These are phyloP conservation scores for Meliscaeva auricollis DNA, from an alignment of 2,888 invertebrate genomes.

Conservation along the genomic window DNA sequence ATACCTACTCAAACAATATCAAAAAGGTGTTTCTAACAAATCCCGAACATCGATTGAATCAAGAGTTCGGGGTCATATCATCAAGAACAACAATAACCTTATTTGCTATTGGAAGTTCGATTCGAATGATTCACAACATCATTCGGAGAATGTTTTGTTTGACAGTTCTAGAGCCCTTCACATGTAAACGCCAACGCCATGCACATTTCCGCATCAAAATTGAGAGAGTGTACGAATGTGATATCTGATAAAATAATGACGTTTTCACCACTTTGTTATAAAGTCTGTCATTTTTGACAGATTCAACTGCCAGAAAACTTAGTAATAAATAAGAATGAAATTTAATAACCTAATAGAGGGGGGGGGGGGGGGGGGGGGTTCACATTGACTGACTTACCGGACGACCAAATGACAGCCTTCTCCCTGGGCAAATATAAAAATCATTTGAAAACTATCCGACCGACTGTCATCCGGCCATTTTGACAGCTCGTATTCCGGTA, in stretches of 20 bases:
- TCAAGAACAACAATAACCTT: background rate
- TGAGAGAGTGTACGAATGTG: background rate
- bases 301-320: no score
- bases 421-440: no score
- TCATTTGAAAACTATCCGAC: no score
- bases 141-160: background rate
- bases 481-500: no score
- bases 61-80: slow-evolving; percentile 13
- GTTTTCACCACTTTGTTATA: background rate
- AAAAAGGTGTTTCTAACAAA: background rate
- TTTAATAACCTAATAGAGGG: no score
- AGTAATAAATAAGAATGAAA: no score
- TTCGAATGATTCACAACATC: background rate
- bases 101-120: background rate
- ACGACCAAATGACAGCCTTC: no score
- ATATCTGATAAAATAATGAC: background rate
- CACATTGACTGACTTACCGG: no score
- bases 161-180: slow-evolving; percentile 13
- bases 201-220: background rate
- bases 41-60: slow-evolving; percentile 10
- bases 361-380: no score
- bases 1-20: slow-evolving; percentile 5
- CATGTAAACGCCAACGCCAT: background rate
- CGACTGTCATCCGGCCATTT: no score
- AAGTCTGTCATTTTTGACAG: no score